Conservation (phyloP, 1,140 invertebrate genomes). For the Procambarus virginalis region DNA sequence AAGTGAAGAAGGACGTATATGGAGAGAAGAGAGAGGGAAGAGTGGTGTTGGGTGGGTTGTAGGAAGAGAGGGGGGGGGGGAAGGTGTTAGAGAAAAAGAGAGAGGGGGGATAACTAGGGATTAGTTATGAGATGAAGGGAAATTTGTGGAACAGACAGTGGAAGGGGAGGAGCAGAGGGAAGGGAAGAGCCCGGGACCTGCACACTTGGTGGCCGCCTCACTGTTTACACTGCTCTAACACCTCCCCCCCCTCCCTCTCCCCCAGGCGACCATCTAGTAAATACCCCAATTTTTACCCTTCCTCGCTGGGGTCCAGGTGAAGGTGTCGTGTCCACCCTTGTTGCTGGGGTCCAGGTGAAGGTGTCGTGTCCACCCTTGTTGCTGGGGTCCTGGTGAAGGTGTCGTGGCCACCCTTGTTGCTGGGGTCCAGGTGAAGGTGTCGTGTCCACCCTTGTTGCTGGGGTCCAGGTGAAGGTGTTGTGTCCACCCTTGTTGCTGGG, state of each 20-base stretch:
- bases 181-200: neutral
- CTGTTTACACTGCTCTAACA: constrained; percentile 3
- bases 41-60: neutral
- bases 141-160: neutral
- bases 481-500: no score
- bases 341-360: no score
- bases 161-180: neutral
- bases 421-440: no score
- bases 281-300: no score
- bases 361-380: no score
- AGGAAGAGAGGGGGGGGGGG: neutral
- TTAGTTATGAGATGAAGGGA: neutral
- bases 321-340: no score
- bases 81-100: neutral
- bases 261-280: neutral
- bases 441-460: no score
- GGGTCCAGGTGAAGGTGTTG: no score
- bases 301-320: no score
- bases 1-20: no score
- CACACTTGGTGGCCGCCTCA: neutral
- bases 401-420: no score
- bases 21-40: neutral
- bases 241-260: neutral
- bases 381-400: no score
- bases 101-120: neutral